phyloP scores from a whole-genome alignment of 2,113 vertebrate genomes.

The Semnornis frantzii region DNA sequence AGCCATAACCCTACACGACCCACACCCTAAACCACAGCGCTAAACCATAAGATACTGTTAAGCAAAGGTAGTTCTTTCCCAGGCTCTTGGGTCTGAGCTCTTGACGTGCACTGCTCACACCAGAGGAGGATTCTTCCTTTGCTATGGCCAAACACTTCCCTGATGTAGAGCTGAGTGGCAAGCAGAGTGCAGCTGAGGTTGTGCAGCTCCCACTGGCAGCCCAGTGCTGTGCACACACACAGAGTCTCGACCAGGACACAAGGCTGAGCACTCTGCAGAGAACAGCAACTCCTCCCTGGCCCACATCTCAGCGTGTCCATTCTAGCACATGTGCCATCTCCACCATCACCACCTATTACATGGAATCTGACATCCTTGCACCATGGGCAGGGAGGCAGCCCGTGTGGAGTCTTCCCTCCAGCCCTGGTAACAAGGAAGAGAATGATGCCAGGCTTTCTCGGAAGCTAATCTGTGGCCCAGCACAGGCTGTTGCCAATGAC shows the following conservation, averaged over 20 bases:
- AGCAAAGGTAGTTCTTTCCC: neutral
- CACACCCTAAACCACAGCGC: no score
- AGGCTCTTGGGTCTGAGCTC: neutral
- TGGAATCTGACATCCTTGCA: neutral
- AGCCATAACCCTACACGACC: neutral
- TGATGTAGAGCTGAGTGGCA: conserved; percentile 13
- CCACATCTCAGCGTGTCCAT: neutral
- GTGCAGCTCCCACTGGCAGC: neutral
- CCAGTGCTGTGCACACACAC: neutral
- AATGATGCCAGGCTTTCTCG: conserved; percentile 53
- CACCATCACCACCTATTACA: neutral
- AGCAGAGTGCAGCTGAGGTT: neutral
- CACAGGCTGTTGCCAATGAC: conserved; percentile 2
- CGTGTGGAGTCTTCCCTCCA: conserved; percentile 17
- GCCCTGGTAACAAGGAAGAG: neutral
- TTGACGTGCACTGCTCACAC: neutral
- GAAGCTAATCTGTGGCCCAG: conserved; percentile 56
- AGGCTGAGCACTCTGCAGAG: neutral
- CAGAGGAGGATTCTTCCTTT: neutral
- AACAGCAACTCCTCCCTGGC: neutral
- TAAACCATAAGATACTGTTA: neutral
- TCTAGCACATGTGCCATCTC: neutral
- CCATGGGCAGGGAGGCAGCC: neutral
- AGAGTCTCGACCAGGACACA: neutral
- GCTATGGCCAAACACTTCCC: neutral